Evolutionary conservation across 2,113 vertebrate species (phyloP).

Genomic region (Anguilla japonica): DNA sequence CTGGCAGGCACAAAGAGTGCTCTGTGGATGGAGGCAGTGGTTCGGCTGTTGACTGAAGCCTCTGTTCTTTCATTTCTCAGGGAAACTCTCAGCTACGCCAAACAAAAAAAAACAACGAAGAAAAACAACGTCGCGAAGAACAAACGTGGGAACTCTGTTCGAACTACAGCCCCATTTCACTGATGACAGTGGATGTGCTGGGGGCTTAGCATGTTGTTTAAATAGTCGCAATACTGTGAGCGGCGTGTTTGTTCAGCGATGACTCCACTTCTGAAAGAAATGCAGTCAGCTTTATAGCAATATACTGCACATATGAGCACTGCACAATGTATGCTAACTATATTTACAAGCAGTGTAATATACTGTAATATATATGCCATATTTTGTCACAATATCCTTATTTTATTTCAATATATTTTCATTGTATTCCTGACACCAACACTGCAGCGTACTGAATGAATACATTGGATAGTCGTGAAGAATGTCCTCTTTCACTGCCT

Average conservation of each 20-base stretch:
- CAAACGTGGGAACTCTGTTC: conserved; percentile 5
- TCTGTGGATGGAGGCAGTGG: conserved; percentile 3
- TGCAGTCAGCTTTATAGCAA: neutral
- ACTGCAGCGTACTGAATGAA: too few species aligned
- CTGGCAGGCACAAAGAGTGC: conserved; percentile 7
- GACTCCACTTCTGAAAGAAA: neutral
- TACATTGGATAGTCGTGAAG: too few species aligned
- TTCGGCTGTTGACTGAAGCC: neutral
- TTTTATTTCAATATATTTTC: too few species aligned
- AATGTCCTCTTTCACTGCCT: too few species aligned
- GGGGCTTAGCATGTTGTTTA: neutral
- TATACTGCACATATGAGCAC: too few species aligned
- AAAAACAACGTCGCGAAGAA: neutral
- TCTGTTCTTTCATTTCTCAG: neutral
- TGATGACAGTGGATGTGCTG: neutral
- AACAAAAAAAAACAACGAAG: too few species aligned
- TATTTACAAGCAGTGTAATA: too few species aligned
- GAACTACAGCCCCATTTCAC: neutral
- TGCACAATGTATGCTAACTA: too few species aligned
- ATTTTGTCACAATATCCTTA: too few species aligned
- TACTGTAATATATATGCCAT: too few species aligned
- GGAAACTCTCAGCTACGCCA: neutral
- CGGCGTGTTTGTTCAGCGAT: neutral
- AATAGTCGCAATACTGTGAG: neutral
- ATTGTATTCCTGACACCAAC: too few species aligned